phyloP scores from a whole-genome alignment of 1,140 invertebrate genomes.

The Cotesia chilonis region DNA sequence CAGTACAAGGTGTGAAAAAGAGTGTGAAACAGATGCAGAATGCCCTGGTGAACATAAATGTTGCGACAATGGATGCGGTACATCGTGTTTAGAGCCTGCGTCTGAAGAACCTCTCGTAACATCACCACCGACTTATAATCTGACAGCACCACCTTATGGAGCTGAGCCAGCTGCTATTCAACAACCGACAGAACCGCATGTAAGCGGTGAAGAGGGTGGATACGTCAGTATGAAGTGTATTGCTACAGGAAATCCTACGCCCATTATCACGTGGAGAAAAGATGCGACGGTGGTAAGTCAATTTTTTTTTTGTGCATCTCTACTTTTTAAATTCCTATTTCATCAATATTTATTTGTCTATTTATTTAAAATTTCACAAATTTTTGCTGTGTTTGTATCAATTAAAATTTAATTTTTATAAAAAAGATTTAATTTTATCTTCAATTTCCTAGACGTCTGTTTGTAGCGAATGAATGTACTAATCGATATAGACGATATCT shows the following conservation, averaged over 20 bases:
- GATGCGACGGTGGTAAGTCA: conserved; percentile 73
- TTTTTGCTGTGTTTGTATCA: too few relatives aligned
- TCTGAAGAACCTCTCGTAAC: conserved; percentile 47
- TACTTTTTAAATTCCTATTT: too few relatives aligned
- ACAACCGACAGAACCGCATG: conserved; percentile 68
- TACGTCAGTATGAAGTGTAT: conserved; percentile 77
- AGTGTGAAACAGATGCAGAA: conserved; percentile 85
- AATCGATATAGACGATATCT: too few relatives aligned
- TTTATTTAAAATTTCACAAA: too few relatives aligned
- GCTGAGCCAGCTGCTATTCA: conserved; percentile 56
- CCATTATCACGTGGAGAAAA: conserved; percentile 79
- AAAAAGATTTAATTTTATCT: too few relatives aligned
- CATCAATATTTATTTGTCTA: too few relatives aligned
- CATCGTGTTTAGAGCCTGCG: conserved; percentile 73
- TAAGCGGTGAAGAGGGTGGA: conserved; percentile 75
- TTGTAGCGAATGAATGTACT: too few relatives aligned
- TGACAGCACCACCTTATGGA: conserved; percentile 60
- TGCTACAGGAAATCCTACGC: conserved; percentile 78
- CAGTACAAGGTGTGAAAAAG: conserved; percentile 69
- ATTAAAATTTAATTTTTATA: too few relatives aligned
- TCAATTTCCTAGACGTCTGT: too few relatives aligned
- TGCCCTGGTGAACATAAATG: conserved; percentile 82
- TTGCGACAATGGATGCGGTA: conserved; percentile 80
- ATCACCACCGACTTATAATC: conserved; percentile 51
- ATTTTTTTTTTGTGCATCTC: conserved; percentile 22